These are phyloP conservation scores for Apotomis turbidana DNA, from an alignment of 2,888 invertebrate genomes.

Conservation along the genomic window DNA sequence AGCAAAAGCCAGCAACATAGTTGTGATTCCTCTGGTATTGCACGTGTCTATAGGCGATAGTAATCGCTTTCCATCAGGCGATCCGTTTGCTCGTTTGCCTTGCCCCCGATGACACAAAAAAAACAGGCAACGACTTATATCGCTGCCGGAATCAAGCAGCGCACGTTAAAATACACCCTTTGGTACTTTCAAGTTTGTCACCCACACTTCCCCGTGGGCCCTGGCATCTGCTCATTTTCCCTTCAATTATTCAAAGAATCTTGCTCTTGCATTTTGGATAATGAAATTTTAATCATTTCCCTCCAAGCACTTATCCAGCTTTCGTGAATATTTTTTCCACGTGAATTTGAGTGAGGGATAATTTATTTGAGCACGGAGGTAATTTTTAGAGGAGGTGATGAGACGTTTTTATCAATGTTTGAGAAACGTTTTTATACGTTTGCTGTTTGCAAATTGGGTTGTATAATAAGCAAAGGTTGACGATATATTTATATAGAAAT, in stretches of 20 bases:
- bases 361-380: slow-evolving; percentile 23
- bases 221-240: slow-evolving; percentile 58
- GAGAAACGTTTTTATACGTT: neutral
- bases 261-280: slow-evolving; percentile 72
- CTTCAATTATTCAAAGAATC: slow-evolving; percentile 72
- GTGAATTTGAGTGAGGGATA: slow-evolving; percentile 12
- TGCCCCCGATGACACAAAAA: no score
- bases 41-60: no score
- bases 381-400: slow-evolving; percentile 17
- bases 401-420: neutral
- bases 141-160: neutral
- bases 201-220: slow-evolving; percentile 8
- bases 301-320: slow-evolving; percentile 59
- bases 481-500: no score
- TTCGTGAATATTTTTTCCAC: slow-evolving; percentile 40
- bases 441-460: no score
- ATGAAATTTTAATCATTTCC: slow-evolving; percentile 74
- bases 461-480: no score
- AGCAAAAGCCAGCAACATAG: no score
- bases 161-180: slow-evolving; percentile 23
- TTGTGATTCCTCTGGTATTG: no score
- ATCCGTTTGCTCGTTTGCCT: no score
- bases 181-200: slow-evolving; percentile 29
- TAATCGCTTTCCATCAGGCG: no score
- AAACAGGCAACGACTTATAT: neutral